Evolutionary conservation across 2,113 vertebrate genomes (phyloP).

Genomic region (Amazona vittata): DNA sequence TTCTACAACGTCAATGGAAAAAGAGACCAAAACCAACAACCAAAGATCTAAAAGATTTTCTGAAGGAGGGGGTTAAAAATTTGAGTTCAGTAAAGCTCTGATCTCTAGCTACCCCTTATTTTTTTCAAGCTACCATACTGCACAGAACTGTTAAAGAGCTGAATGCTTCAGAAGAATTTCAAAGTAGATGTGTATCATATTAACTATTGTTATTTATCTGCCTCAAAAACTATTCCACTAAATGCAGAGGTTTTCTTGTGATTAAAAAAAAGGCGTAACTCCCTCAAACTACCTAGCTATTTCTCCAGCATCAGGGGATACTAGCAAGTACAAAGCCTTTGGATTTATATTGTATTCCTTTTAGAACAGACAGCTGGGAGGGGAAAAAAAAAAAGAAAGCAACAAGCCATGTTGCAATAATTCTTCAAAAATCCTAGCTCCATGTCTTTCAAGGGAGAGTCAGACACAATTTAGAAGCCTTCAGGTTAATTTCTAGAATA

Average conservation of each 20-base stretch:
- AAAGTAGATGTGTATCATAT: not conserved
- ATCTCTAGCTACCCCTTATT: not conserved
- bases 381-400: not conserved
- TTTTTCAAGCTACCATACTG: not conserved
- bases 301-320: not conserved
- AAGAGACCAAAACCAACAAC: constrained; percentile 3
- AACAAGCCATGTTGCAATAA: not conserved
- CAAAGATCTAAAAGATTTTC: constrained; percentile 26
- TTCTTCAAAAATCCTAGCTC: not conserved
- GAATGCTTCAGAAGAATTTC: not conserved
- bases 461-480: not conserved
- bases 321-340: not conserved
- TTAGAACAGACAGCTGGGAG: not conserved
- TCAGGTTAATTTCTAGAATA: not conserved
- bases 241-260: not conserved
- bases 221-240: constrained; percentile 29
- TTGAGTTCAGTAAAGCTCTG: not conserved
- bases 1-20: not conserved
- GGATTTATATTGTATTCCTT: not conserved
- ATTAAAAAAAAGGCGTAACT: not conserved
- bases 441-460: not conserved
- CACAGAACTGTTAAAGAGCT: not conserved
- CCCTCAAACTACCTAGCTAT: not conserved
- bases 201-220: not conserved
- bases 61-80: constrained; percentile 2